These are phyloP conservation scores for Drosophila greeni DNA, from an alignment of 2,888 invertebrate species.

Conservation along the genomic window DNA sequence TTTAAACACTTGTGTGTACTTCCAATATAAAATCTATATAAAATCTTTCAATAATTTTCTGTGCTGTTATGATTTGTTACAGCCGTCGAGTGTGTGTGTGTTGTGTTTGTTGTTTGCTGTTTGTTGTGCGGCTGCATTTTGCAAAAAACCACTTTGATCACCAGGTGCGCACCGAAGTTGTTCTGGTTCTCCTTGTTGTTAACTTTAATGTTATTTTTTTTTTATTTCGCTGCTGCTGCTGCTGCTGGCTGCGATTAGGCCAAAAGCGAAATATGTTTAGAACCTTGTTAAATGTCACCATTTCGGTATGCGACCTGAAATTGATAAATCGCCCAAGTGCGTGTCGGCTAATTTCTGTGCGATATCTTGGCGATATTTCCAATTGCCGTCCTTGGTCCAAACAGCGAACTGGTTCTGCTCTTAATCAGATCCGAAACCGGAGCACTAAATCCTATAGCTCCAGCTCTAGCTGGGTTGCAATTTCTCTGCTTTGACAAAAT, in stretches of 20 bases:
- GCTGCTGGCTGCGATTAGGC: constrained; percentile 44
- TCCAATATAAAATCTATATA: constrained; percentile 12
- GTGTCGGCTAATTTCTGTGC: constrained; percentile 57
- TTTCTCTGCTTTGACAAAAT: constrained; percentile 72
- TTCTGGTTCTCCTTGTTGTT: constrained; percentile 68
- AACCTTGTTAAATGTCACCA: constrained; percentile 72
- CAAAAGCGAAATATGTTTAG: constrained; percentile 55
- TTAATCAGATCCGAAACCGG: constrained; percentile 34
- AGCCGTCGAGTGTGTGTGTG: constrained; percentile 19
- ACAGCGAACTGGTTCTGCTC: constrained; percentile 48
- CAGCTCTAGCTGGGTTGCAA: constrained; percentile 44
- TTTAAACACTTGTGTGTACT: constrained; percentile 9
- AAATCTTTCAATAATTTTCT: constrained; percentile 31
- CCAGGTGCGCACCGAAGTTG: constrained; percentile 68
- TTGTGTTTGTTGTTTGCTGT: constrained; percentile 15
- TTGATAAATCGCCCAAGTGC: constrained; percentile 69
- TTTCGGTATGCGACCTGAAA: constrained; percentile 65
- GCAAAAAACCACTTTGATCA: constrained; percentile 67
- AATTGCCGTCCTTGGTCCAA: constrained; percentile 61
- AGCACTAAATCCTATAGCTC: constrained; percentile 12
- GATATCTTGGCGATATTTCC: constrained; percentile 33
- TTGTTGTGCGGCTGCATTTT: constrained; percentile 56
- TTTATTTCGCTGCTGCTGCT: constrained; percentile 7
- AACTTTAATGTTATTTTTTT: constrained; percentile 23
- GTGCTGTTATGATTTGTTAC: constrained; percentile 45